Percentiles rank a stretch among this genome's conserved stretches.
Conservation (phyloP, 2,797 vertebrate genomes). For the Dryobates pubescens region DNA sequence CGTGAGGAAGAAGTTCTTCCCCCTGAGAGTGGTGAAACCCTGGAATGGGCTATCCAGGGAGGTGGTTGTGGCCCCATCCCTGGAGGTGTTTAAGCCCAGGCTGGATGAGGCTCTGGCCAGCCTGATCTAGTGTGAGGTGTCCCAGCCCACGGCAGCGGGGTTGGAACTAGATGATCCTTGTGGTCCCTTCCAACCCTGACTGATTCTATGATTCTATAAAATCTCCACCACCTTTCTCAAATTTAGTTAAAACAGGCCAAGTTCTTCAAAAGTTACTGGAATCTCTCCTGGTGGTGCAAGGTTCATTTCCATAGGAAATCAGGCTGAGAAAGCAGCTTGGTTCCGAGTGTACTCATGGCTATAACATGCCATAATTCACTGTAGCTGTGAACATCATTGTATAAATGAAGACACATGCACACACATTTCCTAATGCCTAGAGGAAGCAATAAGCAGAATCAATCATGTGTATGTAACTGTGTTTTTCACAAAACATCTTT, state of each 20-base stretch:
- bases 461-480: slow-evolving; percentile 19
- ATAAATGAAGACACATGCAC: slow-evolving; percentile 30
- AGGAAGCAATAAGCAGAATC: slow-evolving; percentile 19
- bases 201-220: neutral
- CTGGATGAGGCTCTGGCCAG: too few relatives aligned
- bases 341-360: neutral
- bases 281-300: neutral
- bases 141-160: too few relatives aligned
- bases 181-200: too few relatives aligned
- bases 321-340: neutral
- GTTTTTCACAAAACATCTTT: slow-evolving; percentile 48
- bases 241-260: neutral
- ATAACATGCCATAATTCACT: slow-evolving; percentile 1
- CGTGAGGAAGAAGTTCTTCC: too few relatives aligned
- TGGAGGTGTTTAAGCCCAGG: too few relatives aligned
- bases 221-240: neutral
- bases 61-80: too few relatives aligned
- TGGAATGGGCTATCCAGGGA: too few relatives aligned
- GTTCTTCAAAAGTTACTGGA: neutral
- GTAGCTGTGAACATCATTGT: slow-evolving; percentile 9
- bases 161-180: too few relatives aligned
- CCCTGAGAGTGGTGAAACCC: too few relatives aligned
- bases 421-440: neutral
- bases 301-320: neutral
- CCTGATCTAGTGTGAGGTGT: too few relatives aligned